phyloP scores from a whole-genome alignment of 2,888 invertebrate species.

The Torymus texanus region DNA sequence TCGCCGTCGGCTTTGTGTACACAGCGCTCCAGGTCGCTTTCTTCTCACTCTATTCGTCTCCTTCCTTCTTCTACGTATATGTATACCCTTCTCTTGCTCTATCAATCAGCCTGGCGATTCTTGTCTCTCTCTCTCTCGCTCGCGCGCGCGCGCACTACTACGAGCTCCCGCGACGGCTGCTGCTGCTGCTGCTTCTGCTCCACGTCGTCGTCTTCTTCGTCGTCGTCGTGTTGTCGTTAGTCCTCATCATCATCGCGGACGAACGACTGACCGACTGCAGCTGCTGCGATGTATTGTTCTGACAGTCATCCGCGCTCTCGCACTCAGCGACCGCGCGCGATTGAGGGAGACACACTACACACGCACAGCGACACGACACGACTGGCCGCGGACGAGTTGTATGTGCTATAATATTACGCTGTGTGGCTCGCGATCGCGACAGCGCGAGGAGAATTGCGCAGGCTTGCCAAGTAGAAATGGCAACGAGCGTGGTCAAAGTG shows the following conservation, averaged over 20 bases:
- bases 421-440: too few relatives aligned
- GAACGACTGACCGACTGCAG: constrained; percentile 19
- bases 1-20: too few relatives aligned
- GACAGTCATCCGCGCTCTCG: too few relatives aligned
- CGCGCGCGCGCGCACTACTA: constrained; percentile 41
- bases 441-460: too few relatives aligned
- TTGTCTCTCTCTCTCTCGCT: constrained; percentile 14
- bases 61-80: constrained; percentile 15
- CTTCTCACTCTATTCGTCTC: constrained; percentile 40
- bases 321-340: not conserved
- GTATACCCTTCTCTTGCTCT: constrained; percentile 22
- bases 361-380: not conserved
- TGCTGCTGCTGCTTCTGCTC: constrained; percentile 21
- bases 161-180: constrained; percentile 26
- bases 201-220: constrained; percentile 49
- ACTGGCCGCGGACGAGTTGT: too few relatives aligned
- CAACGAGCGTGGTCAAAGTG: too few relatives aligned
- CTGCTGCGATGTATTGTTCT: not conserved
- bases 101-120: not conserved
- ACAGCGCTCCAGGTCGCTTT: constrained; percentile 33
- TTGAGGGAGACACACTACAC: not conserved
- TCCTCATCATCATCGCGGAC: constrained; percentile 30
- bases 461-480: too few relatives aligned
- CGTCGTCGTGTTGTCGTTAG: constrained; percentile 14
- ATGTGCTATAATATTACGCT: too few relatives aligned